Base-by-base conservation (phyloP, 2,888 invertebrate genomes). In the Aphidius colemani region DNA sequence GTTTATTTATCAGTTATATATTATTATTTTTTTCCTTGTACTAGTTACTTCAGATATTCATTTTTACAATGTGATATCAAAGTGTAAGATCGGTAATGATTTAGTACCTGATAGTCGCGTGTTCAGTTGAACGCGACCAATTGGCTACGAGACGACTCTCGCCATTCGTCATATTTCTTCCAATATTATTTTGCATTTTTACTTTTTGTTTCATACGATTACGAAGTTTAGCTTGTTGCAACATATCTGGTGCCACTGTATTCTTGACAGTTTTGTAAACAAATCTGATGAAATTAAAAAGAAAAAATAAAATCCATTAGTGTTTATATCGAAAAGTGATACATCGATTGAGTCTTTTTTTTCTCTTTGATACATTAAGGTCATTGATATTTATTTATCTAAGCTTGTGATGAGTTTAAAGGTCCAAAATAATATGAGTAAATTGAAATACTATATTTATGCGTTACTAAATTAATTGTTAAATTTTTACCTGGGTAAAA, bases 401-500 rank as follows among this genome's bases (percentile, higher is more conserved):
- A 10, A 5, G 13, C 13, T 11, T 45, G 11, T 44, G 7, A 13
- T 61, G 8, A 7, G 8, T 51, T 6, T 10, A 45, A 30, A 45
- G 11, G 18, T 45, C 10, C 41, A 30, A 61, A 40, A 44, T 18
- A 44, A 51, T 7, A 7, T 39, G 57, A 46, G 39, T 50, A 59
- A 7, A 53, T 43, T 55, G 43, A 6, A 13, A 7, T 8, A 30
- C 11, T 8, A 58, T 41, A 51, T 57, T 10, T 4, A 18, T 3
- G n/a, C 46, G 46, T 10, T 62, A 10, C 6, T 30, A 7, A 44
- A 49, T 39, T 50, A 8, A 55, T 44, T 48, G 62, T 50, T 53
- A 59, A 40, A 30, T 30, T 10, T 55, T 82, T 84, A 95, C 94
- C 95, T 90, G 51, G 96, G 96, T 67, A 94, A 84, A 59, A 95